Conservation (phyloP, 2,113 vertebrate genomes). For the Opisthocomus hoazin region DNA sequence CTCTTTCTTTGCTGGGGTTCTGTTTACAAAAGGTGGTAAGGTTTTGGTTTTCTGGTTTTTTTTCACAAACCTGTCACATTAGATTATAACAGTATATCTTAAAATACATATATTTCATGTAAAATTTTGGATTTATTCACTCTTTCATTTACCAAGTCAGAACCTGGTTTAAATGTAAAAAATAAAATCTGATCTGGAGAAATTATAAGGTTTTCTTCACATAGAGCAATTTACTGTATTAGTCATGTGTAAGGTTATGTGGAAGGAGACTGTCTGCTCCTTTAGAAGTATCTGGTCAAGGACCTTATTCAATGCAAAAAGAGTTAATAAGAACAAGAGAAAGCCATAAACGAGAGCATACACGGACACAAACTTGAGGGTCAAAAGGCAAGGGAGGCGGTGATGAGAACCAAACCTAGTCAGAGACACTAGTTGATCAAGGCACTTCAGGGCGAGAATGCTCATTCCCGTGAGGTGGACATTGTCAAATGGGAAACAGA, state of each 20-base stretch:
- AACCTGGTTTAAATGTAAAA: not conserved
- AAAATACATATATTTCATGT: not conserved
- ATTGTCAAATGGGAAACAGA: not conserved
- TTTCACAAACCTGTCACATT: not conserved
- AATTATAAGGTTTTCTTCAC: not conserved
- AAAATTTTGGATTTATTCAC: not conserved
- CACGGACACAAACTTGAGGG: not conserved
- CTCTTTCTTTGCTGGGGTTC: not conserved
- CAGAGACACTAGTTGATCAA: not conserved
- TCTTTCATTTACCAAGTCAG: not conserved
- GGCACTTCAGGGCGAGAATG: fast-evolving
- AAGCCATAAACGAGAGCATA: not conserved
- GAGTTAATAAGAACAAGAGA: not conserved
- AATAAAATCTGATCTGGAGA: not conserved
- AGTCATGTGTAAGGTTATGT: not conserved
- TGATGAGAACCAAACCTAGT: not conserved
- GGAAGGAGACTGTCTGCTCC: not conserved
- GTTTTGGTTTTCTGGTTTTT: not conserved
- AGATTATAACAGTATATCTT: not conserved
- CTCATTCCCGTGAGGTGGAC: not conserved
- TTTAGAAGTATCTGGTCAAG: not conserved
- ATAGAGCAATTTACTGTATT: not conserved
- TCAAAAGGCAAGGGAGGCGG: not conserved
- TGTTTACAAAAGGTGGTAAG: not conserved
- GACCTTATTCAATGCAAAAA: not conserved